phyloP scores from a whole-genome alignment of 2,888 invertebrate species.

The Smittia sp. region DNA sequence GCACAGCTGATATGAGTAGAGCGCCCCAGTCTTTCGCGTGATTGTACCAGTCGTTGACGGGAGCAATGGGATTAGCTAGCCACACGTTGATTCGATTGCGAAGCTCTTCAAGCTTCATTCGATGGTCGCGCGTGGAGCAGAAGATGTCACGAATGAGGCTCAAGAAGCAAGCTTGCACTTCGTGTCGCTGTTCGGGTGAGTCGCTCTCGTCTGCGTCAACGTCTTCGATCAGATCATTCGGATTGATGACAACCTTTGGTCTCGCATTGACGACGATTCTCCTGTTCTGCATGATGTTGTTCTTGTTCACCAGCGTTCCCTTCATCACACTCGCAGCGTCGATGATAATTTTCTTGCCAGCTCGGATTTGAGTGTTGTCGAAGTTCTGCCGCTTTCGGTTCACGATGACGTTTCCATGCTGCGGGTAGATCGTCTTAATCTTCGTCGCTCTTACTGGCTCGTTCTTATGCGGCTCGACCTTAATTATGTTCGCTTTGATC shows the following conservation, averaged over 20 bases:
- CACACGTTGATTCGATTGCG: conserved; percentile 70
- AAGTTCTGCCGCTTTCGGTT: neutral
- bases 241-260: conserved; percentile 36
- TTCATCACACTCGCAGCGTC: conserved; percentile 12
- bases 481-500: conserved; percentile 37
- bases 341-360: conserved; percentile 23
- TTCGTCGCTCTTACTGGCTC: neutral
- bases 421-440: neutral
- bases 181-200: conserved; percentile 66
- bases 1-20: conserved; percentile 73
- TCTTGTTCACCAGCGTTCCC: neutral
- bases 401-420: neutral
- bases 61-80: conserved; percentile 76
- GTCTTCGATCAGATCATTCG: conserved; percentile 40
- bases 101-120: conserved; percentile 74
- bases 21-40: conserved; percentile 70
- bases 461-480: conserved; percentile 24
- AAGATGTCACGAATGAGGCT: conserved; percentile 85
- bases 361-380: neutral
- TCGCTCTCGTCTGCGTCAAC: conserved; percentile 48
- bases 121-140: conserved; percentile 78
- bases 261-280: conserved; percentile 46
- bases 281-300: conserved; percentile 43
- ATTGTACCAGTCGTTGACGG: conserved; percentile 77
- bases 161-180: conserved; percentile 81